Conservation (phyloP, 2,797 vertebrate species). For the Gallinago nigripennis region DNA sequence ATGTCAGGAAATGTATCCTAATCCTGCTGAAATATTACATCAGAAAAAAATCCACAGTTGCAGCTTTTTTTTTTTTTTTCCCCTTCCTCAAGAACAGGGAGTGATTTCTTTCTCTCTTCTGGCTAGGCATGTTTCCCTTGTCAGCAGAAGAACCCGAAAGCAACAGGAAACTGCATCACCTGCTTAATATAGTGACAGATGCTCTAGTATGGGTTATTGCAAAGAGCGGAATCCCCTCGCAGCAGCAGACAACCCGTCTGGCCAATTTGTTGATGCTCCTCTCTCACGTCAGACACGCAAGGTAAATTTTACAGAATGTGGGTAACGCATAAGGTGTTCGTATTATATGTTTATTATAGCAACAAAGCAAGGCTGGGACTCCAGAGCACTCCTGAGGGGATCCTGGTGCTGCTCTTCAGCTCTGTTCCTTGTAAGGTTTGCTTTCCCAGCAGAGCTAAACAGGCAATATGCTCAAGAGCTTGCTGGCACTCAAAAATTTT, state of each 20-base stretch:
- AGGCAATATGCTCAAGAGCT: not conserved
- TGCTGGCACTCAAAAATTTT: not conserved
- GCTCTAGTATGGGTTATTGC: slow-evolving; percentile 95
- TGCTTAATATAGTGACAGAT: slow-evolving; percentile 92
- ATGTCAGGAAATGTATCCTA: not conserved
- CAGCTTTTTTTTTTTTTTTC: too few species aligned
- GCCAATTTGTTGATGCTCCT: slow-evolving; percentile 94
- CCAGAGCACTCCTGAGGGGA: not conserved
- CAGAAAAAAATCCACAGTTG: rapidly evolving
- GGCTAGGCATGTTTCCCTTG: slow-evolving; percentile 85
- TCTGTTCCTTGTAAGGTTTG: not conserved
- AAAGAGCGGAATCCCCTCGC: slow-evolving; percentile 85
- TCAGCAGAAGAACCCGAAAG: slow-evolving; percentile 86
- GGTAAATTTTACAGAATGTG: slow-evolving; percentile 69
- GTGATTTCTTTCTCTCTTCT: not conserved
- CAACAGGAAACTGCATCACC: slow-evolving; percentile 85
- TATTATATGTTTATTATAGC: not conserved
- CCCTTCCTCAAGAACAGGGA: not conserved
- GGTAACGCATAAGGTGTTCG: rapidly evolving
- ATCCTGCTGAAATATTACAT: not conserved
- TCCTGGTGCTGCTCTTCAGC: not conserved
- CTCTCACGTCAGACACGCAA: slow-evolving; percentile 92
- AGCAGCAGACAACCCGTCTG: slow-evolving; percentile 90
- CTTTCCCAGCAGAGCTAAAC: not conserved
- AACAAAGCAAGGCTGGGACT: not conserved